These are phyloP conservation scores for Peromyscus attwateri DNA, from an alignment of 2,797 vertebrate species.

Conservation along the genomic window DNA sequence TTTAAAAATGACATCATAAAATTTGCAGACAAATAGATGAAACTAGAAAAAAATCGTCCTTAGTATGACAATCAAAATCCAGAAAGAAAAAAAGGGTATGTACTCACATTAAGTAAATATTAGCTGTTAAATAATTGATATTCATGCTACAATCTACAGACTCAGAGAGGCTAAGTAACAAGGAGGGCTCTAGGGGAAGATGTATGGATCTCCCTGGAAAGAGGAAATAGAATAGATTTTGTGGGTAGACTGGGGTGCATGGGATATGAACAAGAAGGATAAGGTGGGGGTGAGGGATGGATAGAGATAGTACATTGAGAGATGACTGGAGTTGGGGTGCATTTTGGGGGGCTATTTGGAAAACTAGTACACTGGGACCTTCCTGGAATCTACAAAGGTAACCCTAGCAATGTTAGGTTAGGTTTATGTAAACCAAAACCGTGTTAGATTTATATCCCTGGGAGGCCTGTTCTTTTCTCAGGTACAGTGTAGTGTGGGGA, in stretches of 20 bases:
- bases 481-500: no score
- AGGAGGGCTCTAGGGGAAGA: neutral
- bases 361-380: neutral
- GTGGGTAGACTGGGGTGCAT: no score
- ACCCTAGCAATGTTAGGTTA: no score
- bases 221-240: neutral
- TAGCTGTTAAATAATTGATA: neutral
- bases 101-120: neutral
- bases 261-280: neutral
- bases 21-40: neutral
- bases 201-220: neutral
- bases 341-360: neutral
- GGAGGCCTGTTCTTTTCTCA: neutral
- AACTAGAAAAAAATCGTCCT: neutral
- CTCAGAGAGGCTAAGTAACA: neutral
- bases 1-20: neutral
- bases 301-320: neutral
- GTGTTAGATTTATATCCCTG: neutral
- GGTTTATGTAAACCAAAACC: no score
- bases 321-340: neutral
- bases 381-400: neutral
- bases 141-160: neutral
- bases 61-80: no score
- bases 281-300: neutral
- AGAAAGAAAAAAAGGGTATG: neutral